Evolutionary conservation across 2,113 vertebrate genomes (phyloP), one percentile per base, ranked within the genome.

Genomic region (Equus przewalskii): DNA sequence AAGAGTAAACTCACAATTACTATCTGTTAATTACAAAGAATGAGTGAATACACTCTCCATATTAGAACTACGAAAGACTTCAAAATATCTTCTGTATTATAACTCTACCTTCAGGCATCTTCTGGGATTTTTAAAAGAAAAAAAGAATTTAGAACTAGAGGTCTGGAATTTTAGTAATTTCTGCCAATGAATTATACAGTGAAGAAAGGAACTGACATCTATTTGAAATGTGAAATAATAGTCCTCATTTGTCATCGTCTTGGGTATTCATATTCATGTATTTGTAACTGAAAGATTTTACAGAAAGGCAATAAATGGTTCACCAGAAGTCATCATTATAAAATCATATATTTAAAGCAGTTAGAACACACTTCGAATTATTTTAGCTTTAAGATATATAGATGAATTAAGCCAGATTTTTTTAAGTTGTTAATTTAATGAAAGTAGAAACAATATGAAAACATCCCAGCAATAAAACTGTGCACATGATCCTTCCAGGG

Each of bases 171-270:
- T 93, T 84, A 78, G 92, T 80, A 97, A 97, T 97, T 96, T 96
- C 80, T 96, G 60, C 72, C 95, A 96, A 94, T 97, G 92, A 97
- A 84, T 98, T 95, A 96, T 93, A 91, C 36, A 76, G 46, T 58
- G 81, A 89, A 95, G 94, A 95, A 95, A 91, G 93, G 78, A 96
- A 85, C 14, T 64, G 60, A 88, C 44, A 96, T 95, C 89, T 70
- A 96, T 93, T 84, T 97, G 89, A 97, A 91, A 96, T 90, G 96
- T 96, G 91, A 97, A 98, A 97, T 98, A 97, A 97, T 97, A 94
- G 95, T 94, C 73, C 94, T 97, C 95, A 98, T 98, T 97, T 98
- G 95, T 97, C 93, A 98, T 89, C 94, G 95, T 95, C 89, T 87
- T 78, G 41, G 54, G 24, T 81, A 93, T 97, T 97, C 72, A 84